These are phyloP conservation scores for Tachycineta bicolor DNA, from an alignment of 2,113 vertebrate genomes.

Conservation along the genomic window DNA sequence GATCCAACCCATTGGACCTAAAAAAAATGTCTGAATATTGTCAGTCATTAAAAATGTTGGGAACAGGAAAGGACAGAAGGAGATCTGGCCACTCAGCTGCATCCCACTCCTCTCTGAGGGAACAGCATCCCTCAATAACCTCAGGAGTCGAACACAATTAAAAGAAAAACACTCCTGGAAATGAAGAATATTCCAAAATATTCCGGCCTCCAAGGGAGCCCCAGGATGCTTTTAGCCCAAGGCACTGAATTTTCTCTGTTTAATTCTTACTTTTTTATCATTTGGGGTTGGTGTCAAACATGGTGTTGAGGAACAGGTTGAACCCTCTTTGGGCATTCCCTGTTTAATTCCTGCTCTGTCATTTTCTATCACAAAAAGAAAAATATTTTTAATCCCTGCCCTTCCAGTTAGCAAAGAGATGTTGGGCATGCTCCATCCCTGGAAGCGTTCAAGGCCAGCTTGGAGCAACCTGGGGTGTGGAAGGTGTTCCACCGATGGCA, in stretches of 20 bases:
- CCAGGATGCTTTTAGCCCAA: background rate
- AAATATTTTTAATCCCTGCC: background rate
- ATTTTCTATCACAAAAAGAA: background rate
- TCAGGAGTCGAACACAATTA: background rate
- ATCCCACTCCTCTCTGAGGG: background rate
- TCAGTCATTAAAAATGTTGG: background rate
- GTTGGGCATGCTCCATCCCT: background rate
- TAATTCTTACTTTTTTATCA: background rate
- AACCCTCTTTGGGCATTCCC: background rate
- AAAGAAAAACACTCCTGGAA: background rate
- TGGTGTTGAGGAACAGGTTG: background rate
- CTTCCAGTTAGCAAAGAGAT: background rate
- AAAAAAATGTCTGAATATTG: background rate
- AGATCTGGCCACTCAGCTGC: background rate
- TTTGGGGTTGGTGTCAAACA: background rate
- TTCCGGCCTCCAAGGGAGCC: slow-evolving; percentile 7
- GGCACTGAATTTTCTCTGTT: background rate
- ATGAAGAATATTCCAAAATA: background rate
- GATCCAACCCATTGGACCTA: background rate
- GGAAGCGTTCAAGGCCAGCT: background rate
- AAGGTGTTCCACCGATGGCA: background rate
- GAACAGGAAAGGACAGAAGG: background rate
- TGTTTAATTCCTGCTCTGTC: background rate
- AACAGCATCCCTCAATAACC: background rate
- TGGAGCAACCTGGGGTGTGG: background rate